Evolutionary conservation across 2,113 vertebrate genomes (phyloP), one percentile per base, ranked within the genome.

Genomic region (Rhegmatorhina hoffmannsi): DNA sequence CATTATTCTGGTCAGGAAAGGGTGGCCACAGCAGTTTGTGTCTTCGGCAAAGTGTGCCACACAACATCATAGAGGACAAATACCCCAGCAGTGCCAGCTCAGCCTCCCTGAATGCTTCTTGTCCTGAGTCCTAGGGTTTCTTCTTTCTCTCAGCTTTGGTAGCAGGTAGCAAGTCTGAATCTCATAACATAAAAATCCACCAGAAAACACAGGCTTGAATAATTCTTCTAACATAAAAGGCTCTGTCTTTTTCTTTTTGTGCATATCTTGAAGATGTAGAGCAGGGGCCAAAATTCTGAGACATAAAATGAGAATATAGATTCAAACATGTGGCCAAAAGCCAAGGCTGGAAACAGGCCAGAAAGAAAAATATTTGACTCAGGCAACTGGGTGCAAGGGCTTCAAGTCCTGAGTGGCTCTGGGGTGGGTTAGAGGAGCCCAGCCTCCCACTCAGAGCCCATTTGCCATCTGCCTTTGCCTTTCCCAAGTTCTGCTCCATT

Each of bases 101-200:
- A 15, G 33, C 13, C 40, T 43, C 36, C 33, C 46, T 86, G 58
- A 75, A 33, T 79, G 13, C n/a, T 19, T 59, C 59, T 72, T 56
- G 8, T 66, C 13, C 20, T 6, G 3, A 38, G 49, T 72, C 66
- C 26, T 84, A 26, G 43, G 34, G 18, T 56, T 88, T 78, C 44
- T 79, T 63, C 24, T 50, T 50, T 50, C 18, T 70, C 66, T 83
- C 81, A 94, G 33, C 75, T 96, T 91, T 94, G 58, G 79, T 44
- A 91, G 58, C n/a, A 87, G 52, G 85, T 50, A 44, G 19, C 8
- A 78, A 59, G 52, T 74, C n/a, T 67, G 34, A 46, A 75, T 63
- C n/a, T 67, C 60, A 70, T 49, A 66, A 12, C 28, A 18, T 33
- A 55, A 78, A 87, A 84, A 78, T 67, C 52, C 21, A 31, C 21